phyloP scores from a whole-genome alignment of 2,113 vertebrate species.

The Clarias batrachus region DNA sequence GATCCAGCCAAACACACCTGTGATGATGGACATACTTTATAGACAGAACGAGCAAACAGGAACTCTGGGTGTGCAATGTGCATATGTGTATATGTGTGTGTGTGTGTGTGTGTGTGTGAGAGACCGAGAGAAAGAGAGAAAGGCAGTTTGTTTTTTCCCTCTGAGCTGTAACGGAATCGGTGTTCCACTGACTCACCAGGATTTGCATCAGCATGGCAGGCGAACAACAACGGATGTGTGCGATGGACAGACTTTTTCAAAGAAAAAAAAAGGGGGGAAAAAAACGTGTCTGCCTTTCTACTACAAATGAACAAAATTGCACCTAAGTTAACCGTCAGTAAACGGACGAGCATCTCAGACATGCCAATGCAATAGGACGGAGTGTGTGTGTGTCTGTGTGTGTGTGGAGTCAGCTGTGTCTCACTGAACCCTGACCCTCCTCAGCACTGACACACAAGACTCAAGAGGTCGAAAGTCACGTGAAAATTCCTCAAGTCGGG shows the following conservation, averaged over 20 bases:
- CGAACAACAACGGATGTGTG: constrained; percentile 17
- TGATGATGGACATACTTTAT: constrained; percentile 19
- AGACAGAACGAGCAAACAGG: constrained; percentile 51
- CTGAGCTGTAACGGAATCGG: constrained; percentile 46
- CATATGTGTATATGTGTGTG: background rate
- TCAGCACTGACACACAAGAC: constrained; percentile 28
- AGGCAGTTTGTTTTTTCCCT: constrained; percentile 41
- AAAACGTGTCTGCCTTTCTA: background rate
- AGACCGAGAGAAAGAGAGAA: background rate
- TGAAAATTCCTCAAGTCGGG: constrained; percentile 60
- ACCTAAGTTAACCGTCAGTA: background rate
- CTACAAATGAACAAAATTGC: background rate
- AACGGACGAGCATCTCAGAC: background rate
- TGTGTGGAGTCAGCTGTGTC: constrained; percentile 51
- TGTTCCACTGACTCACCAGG: constrained; percentile 54
- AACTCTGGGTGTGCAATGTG: constrained; percentile 43
- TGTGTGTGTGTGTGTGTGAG: background rate
- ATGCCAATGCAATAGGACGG: constrained; percentile 13
- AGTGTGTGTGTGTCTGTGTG: constrained; percentile 12
- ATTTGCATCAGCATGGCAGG: constrained; percentile 32
- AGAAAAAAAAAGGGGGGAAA: background rate
- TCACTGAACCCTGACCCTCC: constrained; percentile 27
- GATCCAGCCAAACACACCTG: constrained; percentile 18
- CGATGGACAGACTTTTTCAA: background rate
- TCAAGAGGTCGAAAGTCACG: constrained; percentile 46